Percentiles rank a stretch among this genome's conserved stretches.
Conservation (phyloP, 2,113 vertebrate genomes). For the Dicentrarchus labrax region DNA sequence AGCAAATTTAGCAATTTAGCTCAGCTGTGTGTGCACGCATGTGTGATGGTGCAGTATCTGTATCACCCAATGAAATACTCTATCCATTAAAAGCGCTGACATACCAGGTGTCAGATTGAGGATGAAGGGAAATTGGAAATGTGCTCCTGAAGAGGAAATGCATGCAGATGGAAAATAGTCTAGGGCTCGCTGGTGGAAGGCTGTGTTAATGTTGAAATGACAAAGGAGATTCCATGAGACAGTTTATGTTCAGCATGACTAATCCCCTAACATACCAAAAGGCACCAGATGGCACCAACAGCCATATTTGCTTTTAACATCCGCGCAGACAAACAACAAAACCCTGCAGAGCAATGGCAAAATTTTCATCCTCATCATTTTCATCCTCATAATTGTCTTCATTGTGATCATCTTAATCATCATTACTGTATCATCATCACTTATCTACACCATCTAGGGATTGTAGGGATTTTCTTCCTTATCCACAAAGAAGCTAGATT, state of each 20-base stretch:
- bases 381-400: conserved; percentile 27
- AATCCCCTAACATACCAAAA: conserved; percentile 58
- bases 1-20: conserved; percentile 21
- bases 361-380: conserved; percentile 17
- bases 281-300: conserved; percentile 64
- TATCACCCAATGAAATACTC: conserved; percentile 39
- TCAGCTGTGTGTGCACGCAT: conserved; percentile 1
- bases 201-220: conserved; percentile 55
- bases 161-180: conserved; percentile 57
- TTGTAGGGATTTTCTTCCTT: neutral
- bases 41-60: conserved; percentile 20
- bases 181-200: conserved; percentile 25
- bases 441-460: conserved; percentile 35
- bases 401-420: conserved; percentile 51
- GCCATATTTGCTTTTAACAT: conserved; percentile 58
- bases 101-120: conserved; percentile 29
- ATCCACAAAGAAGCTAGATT: neutral
- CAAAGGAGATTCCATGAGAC: conserved; percentile 61
- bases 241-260: conserved; percentile 61
- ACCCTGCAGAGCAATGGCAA: conserved; percentile 33
- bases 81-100: conserved; percentile 55
- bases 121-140: conserved; percentile 60
- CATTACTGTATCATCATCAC: conserved; percentile 46
- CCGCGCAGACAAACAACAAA: conserved; percentile 26
- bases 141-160: conserved; percentile 51